A percentile compares a stretch with the other conserved stretches of the same genome.
phyloP scores from a whole-genome alignment of 2,888 invertebrate species.

The Elgonia sp. region DNA sequence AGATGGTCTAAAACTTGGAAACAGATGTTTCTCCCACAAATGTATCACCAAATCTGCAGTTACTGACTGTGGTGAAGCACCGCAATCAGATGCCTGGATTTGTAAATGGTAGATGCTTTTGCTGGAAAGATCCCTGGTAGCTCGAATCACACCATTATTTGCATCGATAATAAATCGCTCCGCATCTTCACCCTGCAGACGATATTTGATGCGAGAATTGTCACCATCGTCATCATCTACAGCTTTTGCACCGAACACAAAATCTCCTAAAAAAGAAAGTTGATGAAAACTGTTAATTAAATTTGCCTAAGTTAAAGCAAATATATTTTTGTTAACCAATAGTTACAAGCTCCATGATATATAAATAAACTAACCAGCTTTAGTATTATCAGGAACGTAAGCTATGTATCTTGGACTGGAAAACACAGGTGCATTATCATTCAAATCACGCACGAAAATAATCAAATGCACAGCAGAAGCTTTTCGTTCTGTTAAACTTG shows the following conservation, averaged over 20 bases:
- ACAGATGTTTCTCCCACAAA: constrained; percentile 92
- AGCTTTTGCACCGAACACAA: constrained; percentile 96
- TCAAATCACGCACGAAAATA: constrained; percentile 93
- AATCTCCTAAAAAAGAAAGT: constrained; percentile 88
- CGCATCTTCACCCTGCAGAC: constrained; percentile 93
- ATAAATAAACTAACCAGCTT: constrained; percentile 89
- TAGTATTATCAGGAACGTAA: constrained; percentile 94
- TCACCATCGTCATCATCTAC: constrained; percentile 93
- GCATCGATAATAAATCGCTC: constrained; percentile 92
- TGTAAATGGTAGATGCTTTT: constrained; percentile 91
- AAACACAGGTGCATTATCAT: constrained; percentile 95
- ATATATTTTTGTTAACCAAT: too few species aligned
- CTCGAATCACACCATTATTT: constrained; percentile 95
- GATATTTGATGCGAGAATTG: constrained; percentile 94
- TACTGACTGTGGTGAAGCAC: constrained; percentile 90
- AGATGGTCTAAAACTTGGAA: constrained; percentile 91
- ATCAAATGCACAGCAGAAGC: constrained; percentile 95
- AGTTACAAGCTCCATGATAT: too few species aligned
- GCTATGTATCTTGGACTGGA: constrained; percentile 92
- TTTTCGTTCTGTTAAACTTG: constrained; percentile 94
- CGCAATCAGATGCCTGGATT: constrained; percentile 94
- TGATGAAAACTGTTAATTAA: not conserved
- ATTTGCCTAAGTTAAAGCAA: too few species aligned
- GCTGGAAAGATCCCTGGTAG: constrained; percentile 90
- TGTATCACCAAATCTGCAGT: constrained; percentile 93